phyloP scores from a whole-genome alignment of 53 echinoderm and acorn worm genomes.

The Holothuria leucospilota region DNA sequence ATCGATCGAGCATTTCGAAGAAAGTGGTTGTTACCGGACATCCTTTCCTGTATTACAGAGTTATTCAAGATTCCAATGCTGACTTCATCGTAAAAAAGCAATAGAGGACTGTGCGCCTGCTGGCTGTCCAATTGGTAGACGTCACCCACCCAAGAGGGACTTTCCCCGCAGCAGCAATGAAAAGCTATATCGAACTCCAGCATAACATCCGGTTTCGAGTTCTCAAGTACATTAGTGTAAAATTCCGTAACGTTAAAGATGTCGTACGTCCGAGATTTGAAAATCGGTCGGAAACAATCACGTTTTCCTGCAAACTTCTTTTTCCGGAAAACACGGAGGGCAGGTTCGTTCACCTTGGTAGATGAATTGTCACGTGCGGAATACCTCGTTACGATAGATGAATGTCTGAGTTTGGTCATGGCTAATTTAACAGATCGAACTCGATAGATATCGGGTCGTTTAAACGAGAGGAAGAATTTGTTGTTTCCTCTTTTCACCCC shows the following conservation, averaged over 20 bases:
- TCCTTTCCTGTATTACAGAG: not conserved
- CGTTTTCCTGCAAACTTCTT: not conserved
- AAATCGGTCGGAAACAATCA: not conserved
- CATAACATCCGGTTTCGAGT: no score
- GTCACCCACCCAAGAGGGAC: conserved; percentile 1
- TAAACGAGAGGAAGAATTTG: not conserved
- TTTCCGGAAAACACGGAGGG: not conserved
- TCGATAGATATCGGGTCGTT: not conserved
- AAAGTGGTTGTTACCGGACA: not conserved
- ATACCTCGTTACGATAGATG: no score
- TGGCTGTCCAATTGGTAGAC: not conserved
- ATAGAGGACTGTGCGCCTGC: not conserved
- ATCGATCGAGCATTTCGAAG: not conserved
- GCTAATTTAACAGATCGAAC: conserved; percentile 4
- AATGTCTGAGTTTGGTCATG: not conserved
- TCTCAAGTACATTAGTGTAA: no score
- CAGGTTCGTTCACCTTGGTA: not conserved
- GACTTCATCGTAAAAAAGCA: conserved; percentile 25
- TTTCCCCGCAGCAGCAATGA: not conserved
- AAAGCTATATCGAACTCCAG: no score
- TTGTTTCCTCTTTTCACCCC: not conserved
- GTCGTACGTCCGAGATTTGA: not conserved
- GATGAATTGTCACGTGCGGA: not conserved
- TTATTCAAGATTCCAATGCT: not conserved
- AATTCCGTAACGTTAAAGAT: conserved; percentile 6